A percentile compares a stretch with the other conserved stretches of the same genome.
These are phyloP conservation scores for Cebidichthys violaceus DNA, from an alignment of 2,113 vertebrate species.

Conservation along the genomic window DNA sequence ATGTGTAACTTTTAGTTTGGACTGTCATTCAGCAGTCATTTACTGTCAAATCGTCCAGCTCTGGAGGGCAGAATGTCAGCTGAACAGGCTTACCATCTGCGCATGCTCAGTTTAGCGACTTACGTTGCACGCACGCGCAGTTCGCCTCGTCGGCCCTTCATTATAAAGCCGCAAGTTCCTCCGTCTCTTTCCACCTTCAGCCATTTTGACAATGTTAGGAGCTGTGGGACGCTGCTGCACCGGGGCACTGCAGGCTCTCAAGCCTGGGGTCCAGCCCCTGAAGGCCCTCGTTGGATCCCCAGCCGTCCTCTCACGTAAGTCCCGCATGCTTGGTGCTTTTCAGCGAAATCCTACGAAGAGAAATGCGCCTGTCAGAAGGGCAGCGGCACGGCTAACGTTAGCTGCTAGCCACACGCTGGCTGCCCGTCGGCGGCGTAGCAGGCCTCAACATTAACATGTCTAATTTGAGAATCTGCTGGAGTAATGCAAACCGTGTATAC, in stretches of 20 bases:
- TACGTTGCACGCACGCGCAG: slow-evolving; percentile 73
- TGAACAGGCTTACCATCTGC: background rate
- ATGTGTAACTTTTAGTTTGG: background rate
- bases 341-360: background rate
- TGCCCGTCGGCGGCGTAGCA: background rate
- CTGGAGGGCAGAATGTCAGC: slow-evolving; percentile 68
- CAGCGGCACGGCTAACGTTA: slow-evolving; percentile 49
- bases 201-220: slow-evolving; percentile 91
- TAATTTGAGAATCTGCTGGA: rapidly evolving
- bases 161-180: slow-evolving; percentile 73
- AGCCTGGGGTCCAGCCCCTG: slow-evolving; percentile 82
- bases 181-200: slow-evolving; percentile 87
- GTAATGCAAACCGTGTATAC: rapidly evolving
- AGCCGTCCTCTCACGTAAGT: slow-evolving; percentile 83
- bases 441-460: slow-evolving; percentile 47
- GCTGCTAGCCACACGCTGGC: slow-evolving; percentile 62
- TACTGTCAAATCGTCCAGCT: background rate
- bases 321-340: background rate
- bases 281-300: slow-evolving; percentile 81
- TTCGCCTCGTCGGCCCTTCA: background rate
- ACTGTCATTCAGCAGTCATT: slow-evolving; percentile 14
- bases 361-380: slow-evolving; percentile 24
- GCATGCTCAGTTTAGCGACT: slow-evolving; percentile 62
- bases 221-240: slow-evolving; percentile 89
- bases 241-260: slow-evolving; percentile 87